Evolutionary conservation across 2,797 vertebrate species (phyloP), one percentile per base, ranked within the genome.

Genomic region (Tenualosa thibaudeaui): DNA sequence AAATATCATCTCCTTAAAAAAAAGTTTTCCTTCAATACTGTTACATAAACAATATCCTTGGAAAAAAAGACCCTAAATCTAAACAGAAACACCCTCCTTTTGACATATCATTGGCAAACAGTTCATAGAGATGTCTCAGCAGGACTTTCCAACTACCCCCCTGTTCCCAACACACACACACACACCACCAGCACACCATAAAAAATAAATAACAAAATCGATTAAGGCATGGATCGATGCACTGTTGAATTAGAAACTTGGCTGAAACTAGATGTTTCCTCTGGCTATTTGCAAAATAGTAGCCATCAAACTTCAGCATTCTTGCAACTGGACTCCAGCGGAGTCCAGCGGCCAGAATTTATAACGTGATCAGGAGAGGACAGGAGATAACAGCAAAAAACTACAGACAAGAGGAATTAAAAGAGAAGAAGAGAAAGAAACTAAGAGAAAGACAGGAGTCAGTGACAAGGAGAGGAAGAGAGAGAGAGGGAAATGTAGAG

Each of bases 161-260:
- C 24, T n/a, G 7, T 8, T 26, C 46, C 24, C 83, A 40, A 26
- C 85, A 84, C 84, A 68, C 86, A 85, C 68, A 86, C 81, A 50
- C 49, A 19, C 54, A 19, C 13, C 58, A n/a, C 60, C 60, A 51
- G 1, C 60, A 24, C 53, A n/a, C 60, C 8, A 62, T 24, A 86
- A 89, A 89, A 90, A 88, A 91, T 91, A 92, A 92, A 92, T 91
- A 93, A 93, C 91, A 84, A 82, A 84, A 91, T 86, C 84, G 86
- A 90, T 92, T 86, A 85, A 58, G 81, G 50, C 82, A 82, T 43
- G 43, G 84, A 90, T 93, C 90, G n/a, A 90, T 91, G 86, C 82
- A 84, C 90, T 82, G 84, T 82, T 88, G 86, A 90, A 87, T 90
- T 90, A 87, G 89, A 92, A 91, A 89, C 86, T 87, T 88, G 89